Percentiles rank a stretch among this genome's conserved stretches.
These are phyloP conservation scores for Amblyopsis hoosieri DNA, from an alignment of 2,797 vertebrate species.

Conservation along the genomic window DNA sequence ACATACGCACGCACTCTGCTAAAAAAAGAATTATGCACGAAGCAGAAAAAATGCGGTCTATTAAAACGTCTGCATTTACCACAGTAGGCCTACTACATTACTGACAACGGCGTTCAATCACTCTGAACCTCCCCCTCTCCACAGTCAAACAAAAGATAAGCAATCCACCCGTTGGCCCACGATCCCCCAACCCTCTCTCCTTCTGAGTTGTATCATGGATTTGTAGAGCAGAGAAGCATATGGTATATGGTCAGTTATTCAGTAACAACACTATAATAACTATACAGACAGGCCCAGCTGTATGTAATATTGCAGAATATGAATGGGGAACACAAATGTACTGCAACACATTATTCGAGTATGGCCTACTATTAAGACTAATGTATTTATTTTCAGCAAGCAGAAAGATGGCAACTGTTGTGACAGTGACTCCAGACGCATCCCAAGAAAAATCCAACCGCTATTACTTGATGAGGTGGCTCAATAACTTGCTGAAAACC, in stretches of 20 bases:
- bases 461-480: slow-evolving; percentile 65
- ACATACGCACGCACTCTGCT: neutral
- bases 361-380: neutral
- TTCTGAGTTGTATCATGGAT: slow-evolving; percentile 7
- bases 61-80: neutral
- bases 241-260: neutral
- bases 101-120: slow-evolving; percentile 3
- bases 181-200: slow-evolving; percentile 24
- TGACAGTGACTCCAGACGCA: slow-evolving; percentile 29
- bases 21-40: neutral
- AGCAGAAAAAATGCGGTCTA: neutral
- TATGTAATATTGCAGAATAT: no score
- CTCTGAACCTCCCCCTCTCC: neutral
- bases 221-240: neutral
- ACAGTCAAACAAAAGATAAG: slow-evolving; percentile 42
- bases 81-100: neutral
- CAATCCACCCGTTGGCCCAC: slow-evolving; percentile 23
- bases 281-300: no score
- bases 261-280: neutral
- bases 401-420: slow-evolving; percentile 62
- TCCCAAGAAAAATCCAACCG: slow-evolving; percentile 52
- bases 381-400: slow-evolving; percentile 20
- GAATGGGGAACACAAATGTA: no score
- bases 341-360: no score
- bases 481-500: slow-evolving; percentile 71